A percentile compares a stretch with the other conserved stretches of the same genome.
Evolutionary conservation across 2,888 invertebrate genomes (phyloP).

Genomic region (Pogonocherus hispidulus): DNA sequence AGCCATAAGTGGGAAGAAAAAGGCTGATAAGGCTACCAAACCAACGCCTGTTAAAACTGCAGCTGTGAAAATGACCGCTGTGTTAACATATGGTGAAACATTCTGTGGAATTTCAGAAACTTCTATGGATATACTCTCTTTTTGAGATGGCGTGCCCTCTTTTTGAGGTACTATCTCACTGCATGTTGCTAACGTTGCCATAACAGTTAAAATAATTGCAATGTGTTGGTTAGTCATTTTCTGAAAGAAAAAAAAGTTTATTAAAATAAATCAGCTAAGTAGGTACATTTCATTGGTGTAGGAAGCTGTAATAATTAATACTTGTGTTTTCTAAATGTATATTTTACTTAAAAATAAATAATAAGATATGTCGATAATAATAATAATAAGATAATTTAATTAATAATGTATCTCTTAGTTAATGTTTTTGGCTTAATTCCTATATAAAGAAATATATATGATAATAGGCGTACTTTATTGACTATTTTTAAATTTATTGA

Average conservation of each 20-base stretch:
- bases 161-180: background rate
- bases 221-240: background rate
- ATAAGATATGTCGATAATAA: no score
- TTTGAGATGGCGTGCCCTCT: constrained; percentile 10
- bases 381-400: no score
- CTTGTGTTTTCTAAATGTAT: no score
- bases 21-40: constrained; percentile 52
- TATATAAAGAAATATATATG: no score
- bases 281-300: no score
- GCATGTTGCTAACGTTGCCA: background rate
- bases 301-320: no score
- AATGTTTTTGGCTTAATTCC: no score
- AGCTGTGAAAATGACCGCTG: constrained; percentile 46
- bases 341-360: no score
- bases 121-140: background rate
- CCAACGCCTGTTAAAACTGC: constrained; percentile 58
- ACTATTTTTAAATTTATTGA: no score
- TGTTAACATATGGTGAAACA: constrained; percentile 39
- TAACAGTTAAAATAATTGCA: background rate
- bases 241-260: background rate
- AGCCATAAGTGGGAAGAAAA: constrained; percentile 58
- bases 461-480: no score
- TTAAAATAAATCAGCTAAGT: no score
- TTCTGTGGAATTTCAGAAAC: constrained; percentile 18
- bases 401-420: no score